Conservation (phyloP, 2,888 invertebrate genomes). For the Automeris io region DNA sequence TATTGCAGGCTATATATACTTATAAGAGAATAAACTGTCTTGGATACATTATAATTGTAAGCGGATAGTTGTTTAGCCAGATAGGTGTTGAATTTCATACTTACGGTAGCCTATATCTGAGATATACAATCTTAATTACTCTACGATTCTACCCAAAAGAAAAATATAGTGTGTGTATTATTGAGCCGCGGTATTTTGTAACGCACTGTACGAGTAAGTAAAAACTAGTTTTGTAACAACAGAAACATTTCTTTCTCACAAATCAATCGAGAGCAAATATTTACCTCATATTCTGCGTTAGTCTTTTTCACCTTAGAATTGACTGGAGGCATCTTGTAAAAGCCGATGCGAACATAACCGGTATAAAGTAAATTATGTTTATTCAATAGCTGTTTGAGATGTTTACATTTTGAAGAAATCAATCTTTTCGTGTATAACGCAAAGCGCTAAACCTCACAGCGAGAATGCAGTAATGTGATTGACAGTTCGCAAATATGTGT, state of each 20-base stretch:
- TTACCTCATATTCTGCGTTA: constrained; percentile 71
- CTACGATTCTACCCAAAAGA: not conserved
- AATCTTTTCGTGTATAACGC: constrained; percentile 24
- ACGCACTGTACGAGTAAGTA: not conserved
- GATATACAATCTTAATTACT: not conserved
- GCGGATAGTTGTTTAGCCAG: no score
- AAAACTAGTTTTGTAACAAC: not conserved
- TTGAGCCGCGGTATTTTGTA: no score
- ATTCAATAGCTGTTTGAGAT: constrained; percentile 9
- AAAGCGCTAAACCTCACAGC: constrained; percentile 38
- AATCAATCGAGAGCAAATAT: constrained; percentile 18
- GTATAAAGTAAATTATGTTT: constrained; percentile 10
- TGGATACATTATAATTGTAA: not conserved
- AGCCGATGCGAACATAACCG: constrained; percentile 9
- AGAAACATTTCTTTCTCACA: constrained; percentile 2
- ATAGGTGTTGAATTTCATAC: not conserved
- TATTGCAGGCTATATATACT: no score
- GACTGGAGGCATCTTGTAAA: constrained; percentile 58
- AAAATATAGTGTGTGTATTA: no score
- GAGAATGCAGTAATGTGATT: constrained; percentile 22
- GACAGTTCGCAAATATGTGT: no score
- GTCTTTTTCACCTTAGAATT: constrained; percentile 67
- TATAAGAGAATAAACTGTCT: no score
- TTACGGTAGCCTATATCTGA: not conserved
- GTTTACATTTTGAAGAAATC: constrained; percentile 35